Base-by-base conservation (phyloP, 2,113 vertebrate genomes). In the Corvus moneduloides region DNA sequence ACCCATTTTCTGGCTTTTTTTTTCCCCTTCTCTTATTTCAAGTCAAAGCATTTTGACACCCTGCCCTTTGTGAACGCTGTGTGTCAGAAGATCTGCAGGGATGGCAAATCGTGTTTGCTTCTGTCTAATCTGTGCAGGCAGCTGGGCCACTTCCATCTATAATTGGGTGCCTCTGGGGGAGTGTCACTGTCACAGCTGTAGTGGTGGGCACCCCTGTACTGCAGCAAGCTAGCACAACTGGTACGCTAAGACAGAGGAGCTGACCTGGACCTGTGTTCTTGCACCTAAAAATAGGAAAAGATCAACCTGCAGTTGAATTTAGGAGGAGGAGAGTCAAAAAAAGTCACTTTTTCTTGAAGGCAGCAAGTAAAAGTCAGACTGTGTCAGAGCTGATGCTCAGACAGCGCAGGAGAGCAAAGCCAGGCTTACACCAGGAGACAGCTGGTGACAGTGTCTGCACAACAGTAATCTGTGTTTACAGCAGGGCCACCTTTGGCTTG, bases 111-210 rank as follows among this genome's bases (percentile, higher is more conserved):
- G 16, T 0, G 68, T 96, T 94, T 93, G 75, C 93, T 84, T 92
- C 82, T 77, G 61, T 61, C 85, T 96, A 90, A 97, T 96, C 75
- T 46, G 44, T 32, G 87, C 87, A 96, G 94, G 82, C 91, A 97
- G 93, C 92, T 94, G 82, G 75, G 58, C 71, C 51, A 37, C 84
- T 88, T 73, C 71, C 82, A 83, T 71, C 93, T 74, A 2, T 84
- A 94, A 73, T 43, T 71, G 90, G 89, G 43, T 0, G 63, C 93
- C 91, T 62, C 75, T 93, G 93, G 84, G 95, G 86, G 7, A 82
- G 93, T 33, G 83, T 20, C 37, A 16, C 35, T 19, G 72, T 48
- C 37, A 26, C 43, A 77, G 79, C 15, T 27, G 66, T 66, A 16
- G n/a, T 35, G 90, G 6, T 71, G 94, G 77, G 69, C 37, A 54